A percentile compares a stretch with the other conserved stretches of the same genome.
phyloP scores from a whole-genome alignment of 2,113 vertebrate species.

The Chamaetylas fuelleborni region DNA sequence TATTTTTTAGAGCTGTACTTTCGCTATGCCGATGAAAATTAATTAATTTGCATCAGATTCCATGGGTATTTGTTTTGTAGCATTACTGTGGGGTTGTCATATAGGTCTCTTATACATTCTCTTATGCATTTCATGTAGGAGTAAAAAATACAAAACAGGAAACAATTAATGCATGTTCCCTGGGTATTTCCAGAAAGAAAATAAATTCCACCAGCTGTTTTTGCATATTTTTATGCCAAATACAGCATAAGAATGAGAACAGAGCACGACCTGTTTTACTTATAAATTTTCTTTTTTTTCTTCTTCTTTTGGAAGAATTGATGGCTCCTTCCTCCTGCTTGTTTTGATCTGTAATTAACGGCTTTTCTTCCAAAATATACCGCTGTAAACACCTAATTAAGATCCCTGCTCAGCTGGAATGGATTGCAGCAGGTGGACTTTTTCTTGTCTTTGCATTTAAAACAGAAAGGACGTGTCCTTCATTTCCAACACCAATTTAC shows the following conservation, averaged over 20 bases:
- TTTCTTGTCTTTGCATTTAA: too few species aligned
- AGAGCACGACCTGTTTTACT: not conserved
- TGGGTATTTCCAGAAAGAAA: not conserved
- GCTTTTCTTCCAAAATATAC: too few species aligned
- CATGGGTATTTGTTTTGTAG: not conserved
- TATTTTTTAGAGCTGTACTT: not conserved
- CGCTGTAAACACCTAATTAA: too few species aligned
- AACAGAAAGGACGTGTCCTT: too few species aligned
- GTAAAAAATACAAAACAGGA: not conserved
- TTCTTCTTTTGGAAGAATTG: not conserved
- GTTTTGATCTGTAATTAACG: not conserved
- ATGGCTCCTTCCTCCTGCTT: not conserved
- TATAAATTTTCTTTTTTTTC: not conserved
- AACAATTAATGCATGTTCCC: not conserved
- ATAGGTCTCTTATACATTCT: not conserved
- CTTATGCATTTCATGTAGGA: not conserved
- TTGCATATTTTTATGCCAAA: not conserved
- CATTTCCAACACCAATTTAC: too few species aligned
- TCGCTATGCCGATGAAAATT: not conserved
- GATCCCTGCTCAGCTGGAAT: too few species aligned
- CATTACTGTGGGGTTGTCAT: not conserved
- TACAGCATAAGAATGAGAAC: not conserved
- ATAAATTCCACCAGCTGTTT: not conserved
- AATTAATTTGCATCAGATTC: not conserved
- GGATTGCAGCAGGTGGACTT: too few species aligned